These are phyloP conservation scores for Flexamia atlantica DNA, from an alignment of 2,888 invertebrate species.

Conservation along the genomic window DNA sequence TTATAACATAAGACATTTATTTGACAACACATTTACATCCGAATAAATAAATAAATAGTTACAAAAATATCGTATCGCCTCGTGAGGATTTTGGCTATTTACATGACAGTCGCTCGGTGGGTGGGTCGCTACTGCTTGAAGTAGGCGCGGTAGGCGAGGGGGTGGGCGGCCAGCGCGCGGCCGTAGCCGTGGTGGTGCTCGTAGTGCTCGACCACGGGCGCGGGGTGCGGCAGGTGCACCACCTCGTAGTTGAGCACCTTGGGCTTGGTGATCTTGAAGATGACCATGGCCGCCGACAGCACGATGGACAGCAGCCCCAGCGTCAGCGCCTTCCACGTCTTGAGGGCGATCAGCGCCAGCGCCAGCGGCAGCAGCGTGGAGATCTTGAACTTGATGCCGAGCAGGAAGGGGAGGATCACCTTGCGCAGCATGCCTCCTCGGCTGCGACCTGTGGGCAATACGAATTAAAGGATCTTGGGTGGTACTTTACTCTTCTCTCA, in stretches of 20 bases:
- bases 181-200: conserved; percentile 77
- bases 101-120: conserved; percentile 27
- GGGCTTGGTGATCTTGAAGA: conserved; percentile 92
- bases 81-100: conserved; percentile 3
- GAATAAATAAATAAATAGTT: conserved; percentile 48
- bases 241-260: conserved; percentile 93
- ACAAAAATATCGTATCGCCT: not conserved
- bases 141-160: conserved; percentile 80
- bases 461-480: not conserved
- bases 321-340: conserved; percentile 94
- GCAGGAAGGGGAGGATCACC: conserved; percentile 89
- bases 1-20: not conserved
- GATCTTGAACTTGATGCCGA: conserved; percentile 92
- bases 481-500: too few species aligned
- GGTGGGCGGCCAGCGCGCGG: conserved; percentile 79
- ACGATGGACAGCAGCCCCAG: conserved; percentile 90
- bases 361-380: conserved; percentile 90
- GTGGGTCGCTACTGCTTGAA: conserved; percentile 1
- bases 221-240: conserved; percentile 87
- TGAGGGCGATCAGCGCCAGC: conserved; percentile 89
- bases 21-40: conserved; percentile 16
- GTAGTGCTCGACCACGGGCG: conserved; percentile 77
- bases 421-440: conserved; percentile 91
- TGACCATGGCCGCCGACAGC: conserved; percentile 89
- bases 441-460: conserved; percentile 77